These are phyloP conservation scores for Falco biarmicus DNA, from an alignment of 2,797 vertebrate species.

Conservation along the genomic window DNA sequence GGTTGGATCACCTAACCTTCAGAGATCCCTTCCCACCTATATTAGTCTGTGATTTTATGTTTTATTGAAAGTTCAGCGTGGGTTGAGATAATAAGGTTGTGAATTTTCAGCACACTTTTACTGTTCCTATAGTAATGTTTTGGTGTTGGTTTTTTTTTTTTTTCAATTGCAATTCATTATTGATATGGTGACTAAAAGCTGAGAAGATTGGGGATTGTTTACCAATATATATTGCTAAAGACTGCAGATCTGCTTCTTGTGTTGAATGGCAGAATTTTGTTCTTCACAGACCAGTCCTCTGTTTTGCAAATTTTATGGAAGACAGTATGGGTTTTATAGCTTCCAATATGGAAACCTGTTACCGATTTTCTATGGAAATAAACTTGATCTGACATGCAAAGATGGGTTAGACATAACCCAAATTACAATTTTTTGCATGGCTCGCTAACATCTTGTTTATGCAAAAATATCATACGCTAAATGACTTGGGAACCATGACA, in stretches of 20 bases:
- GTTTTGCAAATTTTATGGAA: background rate
- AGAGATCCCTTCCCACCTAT: background rate
- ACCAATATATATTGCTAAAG: background rate
- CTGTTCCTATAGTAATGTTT: background rate
- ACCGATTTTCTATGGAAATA: constrained; percentile 24
- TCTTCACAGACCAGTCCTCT: background rate
- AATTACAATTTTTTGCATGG: constrained; percentile 60
- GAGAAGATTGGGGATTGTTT: background rate
- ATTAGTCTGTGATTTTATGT: background rate
- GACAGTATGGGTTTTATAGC: constrained; percentile 7
- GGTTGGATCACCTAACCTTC: background rate
- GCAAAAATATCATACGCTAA: constrained; percentile 59
- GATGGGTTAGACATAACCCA: constrained; percentile 17
- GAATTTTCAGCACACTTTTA: background rate
- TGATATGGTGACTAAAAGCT: background rate
- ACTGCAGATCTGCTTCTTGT: background rate
- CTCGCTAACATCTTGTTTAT: constrained; percentile 64
- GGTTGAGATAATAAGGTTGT: background rate
- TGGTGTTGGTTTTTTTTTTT: too few species aligned
- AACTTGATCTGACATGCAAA: constrained; percentile 32
- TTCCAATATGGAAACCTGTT: constrained; percentile 23
- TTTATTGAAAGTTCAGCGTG: background rate
- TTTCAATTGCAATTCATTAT: background rate
- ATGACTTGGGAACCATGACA: constrained; percentile 73
- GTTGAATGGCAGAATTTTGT: background rate